Evolutionary conservation across 2,888 invertebrate species (phyloP).

Genomic region (Bugulina stolonifera): DNA sequence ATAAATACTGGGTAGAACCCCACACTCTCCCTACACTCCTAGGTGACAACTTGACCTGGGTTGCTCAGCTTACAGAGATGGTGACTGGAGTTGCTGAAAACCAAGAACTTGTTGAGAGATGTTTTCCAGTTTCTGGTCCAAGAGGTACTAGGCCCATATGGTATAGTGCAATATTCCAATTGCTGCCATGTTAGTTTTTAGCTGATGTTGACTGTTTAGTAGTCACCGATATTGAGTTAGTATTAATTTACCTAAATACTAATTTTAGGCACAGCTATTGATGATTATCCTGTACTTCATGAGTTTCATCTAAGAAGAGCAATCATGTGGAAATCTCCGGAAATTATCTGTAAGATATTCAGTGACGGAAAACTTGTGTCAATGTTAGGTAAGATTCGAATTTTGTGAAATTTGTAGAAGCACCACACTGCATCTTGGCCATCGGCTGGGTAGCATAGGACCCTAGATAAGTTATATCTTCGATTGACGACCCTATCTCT

Average conservation of each 20-base stretch:
- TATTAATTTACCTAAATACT: too few species aligned
- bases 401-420: too few species aligned
- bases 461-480: too few species aligned
- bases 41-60: not conserved
- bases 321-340: not conserved
- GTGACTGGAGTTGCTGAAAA: not conserved
- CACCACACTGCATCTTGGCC: too few species aligned
- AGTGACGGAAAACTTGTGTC: not conserved
- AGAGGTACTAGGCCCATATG: not conserved
- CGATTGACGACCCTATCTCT: too few species aligned
- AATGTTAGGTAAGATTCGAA: not conserved
- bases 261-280: conserved; percentile 23
- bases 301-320: not conserved
- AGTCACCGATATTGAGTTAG: too few species aligned
- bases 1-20: conserved; percentile 18
- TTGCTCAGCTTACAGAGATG: not conserved
- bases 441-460: too few species aligned
- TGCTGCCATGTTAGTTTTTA: too few species aligned
- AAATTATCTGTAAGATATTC: not conserved
- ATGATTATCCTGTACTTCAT: not conserved
- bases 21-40: not conserved
- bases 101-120: not conserved
- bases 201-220: too few species aligned
- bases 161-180: not conserved
- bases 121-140: conserved; percentile 7